Evolutionary conservation across 2,888 invertebrate genomes (phyloP), one percentile per base, ranked within the genome.

Genomic region (Patella caerulea): DNA sequence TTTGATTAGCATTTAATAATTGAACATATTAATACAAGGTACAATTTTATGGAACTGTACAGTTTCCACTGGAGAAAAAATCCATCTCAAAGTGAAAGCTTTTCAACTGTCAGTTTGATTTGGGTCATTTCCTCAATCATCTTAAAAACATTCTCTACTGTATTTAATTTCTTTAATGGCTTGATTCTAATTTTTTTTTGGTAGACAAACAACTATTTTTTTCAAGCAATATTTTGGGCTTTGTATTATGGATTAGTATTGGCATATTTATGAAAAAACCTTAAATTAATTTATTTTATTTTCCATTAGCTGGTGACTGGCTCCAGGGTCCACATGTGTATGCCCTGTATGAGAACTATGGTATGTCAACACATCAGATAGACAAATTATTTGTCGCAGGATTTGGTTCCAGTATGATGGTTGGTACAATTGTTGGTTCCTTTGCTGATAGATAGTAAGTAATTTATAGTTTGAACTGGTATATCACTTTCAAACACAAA

Each of bases 321-420:
- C 86, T 93, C 56, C 93, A 93, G 85, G 93, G 93, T 0, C 93
- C 93, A 0, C 93, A 93, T 87, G 93, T 93, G 53, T 93, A 93
- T 85, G 93, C 93, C 3, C 86, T 93, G 73, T 93, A 93, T 84
- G 92, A 92, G 72, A 91, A 91, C 81, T 93, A 93, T 85, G 92
- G 92, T 5, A 92, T 93, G 92, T 86, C 90, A 14, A 88, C 92
- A 71, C 90, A 91, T 74, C 89, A 92, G 81, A 93, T 93, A 78
- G 92, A 93, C 83, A 83, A 93, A 29, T 87, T 93, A 59, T 93
- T 93, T 89, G 93, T 93, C 72, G 93, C 93, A 56, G 93, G 93
- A 14, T 93, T 93, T 84, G 93, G 93, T 2, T 92, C 93, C 55
- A 92, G 92, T 82, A 91, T 93, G 89, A 75, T 93, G 9, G 91